Base-by-base conservation (phyloP, 2,888 invertebrate species). In the Xanthia icteritia region DNA sequence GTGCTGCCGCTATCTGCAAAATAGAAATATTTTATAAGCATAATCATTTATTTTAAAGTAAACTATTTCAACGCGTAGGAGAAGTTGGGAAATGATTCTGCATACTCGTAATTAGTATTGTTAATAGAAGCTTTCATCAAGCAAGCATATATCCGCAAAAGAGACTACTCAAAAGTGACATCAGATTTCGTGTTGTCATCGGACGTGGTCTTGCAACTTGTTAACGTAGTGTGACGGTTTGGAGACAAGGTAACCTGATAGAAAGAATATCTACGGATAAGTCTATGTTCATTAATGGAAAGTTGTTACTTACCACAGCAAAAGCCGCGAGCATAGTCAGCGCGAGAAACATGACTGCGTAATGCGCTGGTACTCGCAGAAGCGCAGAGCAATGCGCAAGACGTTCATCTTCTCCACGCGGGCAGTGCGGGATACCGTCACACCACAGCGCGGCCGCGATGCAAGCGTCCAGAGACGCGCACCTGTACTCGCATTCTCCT, bases 361-460 rank as follows among this genome's bases (percentile, higher is more conserved):
- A 98, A 85, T 98, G 97, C 70, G 98, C 98, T 17, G 98, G 98
- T 85, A 98, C 95, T 82, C 98, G 97, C 83, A 99, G 95, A 64
- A 98, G 95, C 75, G 98, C 97, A 70, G 98, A 98, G 91, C 98
- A 98, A 92, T 98, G 98, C 23, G 98, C 97, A 82, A 98, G 97
- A 9, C 98, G 97, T 94, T 98, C 98, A 94, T 98, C 98, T 86
- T 98, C 97, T 0, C 98, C 98, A 5, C 97, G 97, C 17, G 98
- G 98, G 91, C 98, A 98, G 92, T 98, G 98, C 70, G 97, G 95
- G 58, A 97, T 94, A 31, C 98, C 98, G 90, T 98, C 98, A 90
- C 98, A 98, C 98, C 98, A 98, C 73, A 98, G 97, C 67, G 97
- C 97, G 0, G 98, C 97, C 90, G 98, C 97, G 84, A 98, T 98